Conservation (phyloP, 2,113 vertebrate species). For the Heterocephalus glaber region DNA sequence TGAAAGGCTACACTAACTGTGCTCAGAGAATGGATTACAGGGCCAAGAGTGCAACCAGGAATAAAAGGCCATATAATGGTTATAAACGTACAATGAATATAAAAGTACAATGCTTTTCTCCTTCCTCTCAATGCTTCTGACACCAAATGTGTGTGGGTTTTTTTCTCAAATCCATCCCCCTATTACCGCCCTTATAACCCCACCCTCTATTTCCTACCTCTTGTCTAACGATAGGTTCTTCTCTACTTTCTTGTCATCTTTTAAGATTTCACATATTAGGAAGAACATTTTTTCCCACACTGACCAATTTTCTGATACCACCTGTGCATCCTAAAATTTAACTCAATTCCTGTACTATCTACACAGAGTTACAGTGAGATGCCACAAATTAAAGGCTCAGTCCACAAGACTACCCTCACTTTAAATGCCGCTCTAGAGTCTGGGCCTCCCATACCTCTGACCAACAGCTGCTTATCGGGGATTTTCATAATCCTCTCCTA, state of each 20-base stretch:
- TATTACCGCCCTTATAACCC: neutral
- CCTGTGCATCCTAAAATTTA: neutral
- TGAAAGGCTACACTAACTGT: neutral
- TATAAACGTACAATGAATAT: slow-evolving; percentile 10
- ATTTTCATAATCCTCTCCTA: neutral
- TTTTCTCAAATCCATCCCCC: neutral
- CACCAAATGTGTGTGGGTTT: neutral
- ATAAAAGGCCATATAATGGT: slow-evolving; percentile 19
- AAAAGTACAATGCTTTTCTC: neutral
- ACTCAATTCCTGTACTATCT: neutral
- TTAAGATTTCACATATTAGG: neutral
- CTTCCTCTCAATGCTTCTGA: neutral
- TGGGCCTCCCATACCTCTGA: neutral
- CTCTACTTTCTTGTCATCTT: neutral
- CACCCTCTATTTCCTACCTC: neutral
- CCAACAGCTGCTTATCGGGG: neutral
- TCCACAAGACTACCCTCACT: neutral
- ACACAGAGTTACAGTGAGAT: neutral
- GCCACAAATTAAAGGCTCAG: neutral
- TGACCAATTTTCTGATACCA: neutral
- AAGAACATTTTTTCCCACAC: neutral
- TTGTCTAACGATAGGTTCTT: neutral
- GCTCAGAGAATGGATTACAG: slow-evolving; percentile 18
- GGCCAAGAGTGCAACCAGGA: neutral
- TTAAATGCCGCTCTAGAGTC: neutral